Evolutionary conservation across 2,797 vertebrate genomes (phyloP), one percentile per base, ranked within the genome.

Genomic region (Rhinoraja longicauda): DNA sequence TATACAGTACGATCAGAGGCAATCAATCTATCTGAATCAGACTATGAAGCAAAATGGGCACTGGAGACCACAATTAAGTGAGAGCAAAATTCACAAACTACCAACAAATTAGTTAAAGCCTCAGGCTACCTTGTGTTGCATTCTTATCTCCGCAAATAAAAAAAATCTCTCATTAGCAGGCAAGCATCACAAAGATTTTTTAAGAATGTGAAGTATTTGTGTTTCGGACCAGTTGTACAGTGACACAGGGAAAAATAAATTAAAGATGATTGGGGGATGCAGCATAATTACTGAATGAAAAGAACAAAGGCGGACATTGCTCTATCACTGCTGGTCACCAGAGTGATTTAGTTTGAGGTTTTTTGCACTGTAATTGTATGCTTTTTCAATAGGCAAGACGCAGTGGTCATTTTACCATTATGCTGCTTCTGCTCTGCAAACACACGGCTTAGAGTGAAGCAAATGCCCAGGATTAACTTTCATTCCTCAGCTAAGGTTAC

Each of bases 401-500:
- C 84, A 88, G 45, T 75, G 29, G 90, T 75, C 90, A 73, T 26
- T 53, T 53, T 75, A 73, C 67, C 39, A 72, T 53, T 57, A 21
- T 53, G 90, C 70, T 13, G 90, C 12, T 73, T 92, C 15, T 53
- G 67, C 45, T 92, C 57, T 29, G 90, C 90, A 88, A 88, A 88
- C 62, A 92, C 70, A 53, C 84, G 21, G 24, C 12, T 92, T 75
- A 75, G 67, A 92, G 90, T 92, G 90, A 92, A 39, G 64, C 90
- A 92, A 75, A 92, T 92, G 70, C 90, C 90, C 45, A n/a, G 70
- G 90, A 92, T 92, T 92, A 92, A n/a, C 70, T 92, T 92, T 75
- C 90, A 92, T 92, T 92, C 90, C 90, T 92, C 26, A 62, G 90
- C 90, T 92, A 92, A 92, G 36, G 70, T 92, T 92, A 92, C 90